Evolutionary conservation across 2,113 vertebrate species (phyloP), one percentile per base, ranked within the genome.

Genomic region (Oxyruncus cristatus): DNA sequence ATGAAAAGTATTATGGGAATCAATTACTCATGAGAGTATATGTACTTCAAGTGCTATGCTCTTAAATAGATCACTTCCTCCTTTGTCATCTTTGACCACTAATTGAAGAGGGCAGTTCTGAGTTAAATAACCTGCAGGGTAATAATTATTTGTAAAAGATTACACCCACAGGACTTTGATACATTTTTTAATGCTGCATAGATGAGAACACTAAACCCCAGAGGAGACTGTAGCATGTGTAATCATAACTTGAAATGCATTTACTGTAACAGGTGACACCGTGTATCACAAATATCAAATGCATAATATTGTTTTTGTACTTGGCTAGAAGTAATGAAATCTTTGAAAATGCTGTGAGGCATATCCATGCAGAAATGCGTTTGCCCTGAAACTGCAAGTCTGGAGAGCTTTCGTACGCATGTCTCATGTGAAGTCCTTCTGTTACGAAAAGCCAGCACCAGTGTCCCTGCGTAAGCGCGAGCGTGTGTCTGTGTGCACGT

Each of bases 91-190:
- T 89, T 47, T 71, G 47, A 81, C 56, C 62, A 50, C 61, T 97
- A 80, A 92, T 82, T 90, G 72, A 55, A 77, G 55, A 76, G 81
- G 70, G 85, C 49, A 89, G 62, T 41, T 94, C 79, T 84, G 77
- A 95, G 65, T 89, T 88, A 87, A 95, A 85, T 83, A 89, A 91
- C 77, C 59, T 67, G 50, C 56, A 72, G 76, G 90, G 75, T 22
- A 89, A 76, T n/a, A 92, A 82, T 87, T 84, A 95, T 85, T 95
- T 93, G 86, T 85, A 42, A 59, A 62, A 82, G 37, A 76, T 88
- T 76, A 68, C 53, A 86, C 5, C 2, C 56, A 15, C 4, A 58
- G 63, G 66, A 56, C 74, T 96, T 91, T 35, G 75, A 94, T 89
- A 58, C 28, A 37, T 77, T 86, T 89, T 92, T 96, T 76, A 88